A percentile compares a stretch with the other conserved stretches of the same genome.
phyloP scores from a whole-genome alignment of 2,113 vertebrate species.

The Oncorhynchus clarkii region DNA sequence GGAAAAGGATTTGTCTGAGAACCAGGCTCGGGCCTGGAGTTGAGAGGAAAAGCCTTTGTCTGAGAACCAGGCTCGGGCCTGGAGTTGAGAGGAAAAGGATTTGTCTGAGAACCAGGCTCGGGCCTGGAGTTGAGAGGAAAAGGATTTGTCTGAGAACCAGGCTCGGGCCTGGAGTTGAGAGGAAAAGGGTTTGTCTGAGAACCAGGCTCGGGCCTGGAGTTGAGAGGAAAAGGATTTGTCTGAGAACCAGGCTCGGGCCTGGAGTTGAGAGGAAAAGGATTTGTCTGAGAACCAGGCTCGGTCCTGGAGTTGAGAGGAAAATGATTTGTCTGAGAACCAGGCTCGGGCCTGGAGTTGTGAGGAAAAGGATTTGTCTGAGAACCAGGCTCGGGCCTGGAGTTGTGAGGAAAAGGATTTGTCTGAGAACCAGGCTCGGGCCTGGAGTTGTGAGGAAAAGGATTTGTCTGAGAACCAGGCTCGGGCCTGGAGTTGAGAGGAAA shows the following conservation, averaged over 20 bases:
- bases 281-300: too few relatives aligned
- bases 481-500: too few relatives aligned
- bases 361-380: conserved; percentile 40
- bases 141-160: conserved; percentile 35
- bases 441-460: conserved; percentile 37
- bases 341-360: conserved; percentile 21
- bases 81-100: conserved; percentile 40
- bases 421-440: conserved; percentile 31
- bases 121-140: conserved; percentile 34
- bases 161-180: conserved; percentile 31
- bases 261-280: too few relatives aligned
- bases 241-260: too few relatives aligned
- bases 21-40: conserved; percentile 27
- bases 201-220: conserved; percentile 25
- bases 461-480: too few relatives aligned
- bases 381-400: conserved; percentile 27
- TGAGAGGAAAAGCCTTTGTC: conserved; percentile 38
- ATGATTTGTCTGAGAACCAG: too few relatives aligned
- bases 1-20: conserved; percentile 41
- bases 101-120: conserved; percentile 28
- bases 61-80: conserved; percentile 21
- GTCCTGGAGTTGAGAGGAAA: too few relatives aligned
- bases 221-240: conserved; percentile 39
- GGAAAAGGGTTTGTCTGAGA: conserved; percentile 41
- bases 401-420: conserved; percentile 38